These are phyloP conservation scores for Scytalopus superciliaris DNA, from an alignment of 2,113 vertebrate genomes.

Conservation along the genomic window DNA sequence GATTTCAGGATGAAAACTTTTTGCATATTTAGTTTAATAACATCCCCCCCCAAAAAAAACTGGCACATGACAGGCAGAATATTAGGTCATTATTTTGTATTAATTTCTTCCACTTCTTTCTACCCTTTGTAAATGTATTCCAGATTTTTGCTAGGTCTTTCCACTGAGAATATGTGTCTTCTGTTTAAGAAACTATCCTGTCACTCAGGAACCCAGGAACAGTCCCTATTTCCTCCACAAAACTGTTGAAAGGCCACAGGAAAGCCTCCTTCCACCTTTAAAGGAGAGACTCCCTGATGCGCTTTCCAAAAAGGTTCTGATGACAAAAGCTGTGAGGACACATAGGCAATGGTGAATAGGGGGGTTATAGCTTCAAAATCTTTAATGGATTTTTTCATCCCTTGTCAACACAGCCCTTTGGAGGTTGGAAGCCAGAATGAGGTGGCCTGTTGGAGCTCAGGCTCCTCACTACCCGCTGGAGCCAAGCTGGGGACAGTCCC, in stretches of 20 bases:
- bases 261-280: not conserved
- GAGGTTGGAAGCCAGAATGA: no score
- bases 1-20: not conserved
- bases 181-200: not conserved
- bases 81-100: not conserved
- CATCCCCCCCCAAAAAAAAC: not conserved
- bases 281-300: not conserved
- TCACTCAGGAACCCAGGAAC: not conserved
- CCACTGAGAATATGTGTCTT: not conserved
- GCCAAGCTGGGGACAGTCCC: no score
- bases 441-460: no score
- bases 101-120: not conserved
- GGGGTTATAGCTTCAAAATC: no score
- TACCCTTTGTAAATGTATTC: not conserved
- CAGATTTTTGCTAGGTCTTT: not conserved
- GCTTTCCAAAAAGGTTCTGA: not conserved
- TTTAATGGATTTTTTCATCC: no score
- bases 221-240: not conserved
- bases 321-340: not conserved
- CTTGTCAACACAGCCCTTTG: no score
- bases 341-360: not conserved
- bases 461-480: no score
- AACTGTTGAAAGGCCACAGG: not conserved
- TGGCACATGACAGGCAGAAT: not conserved
- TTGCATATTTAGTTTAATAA: not conserved